phyloP scores from a whole-genome alignment of 1,140 invertebrate genomes.

The Scaptomyza pallida region DNA sequence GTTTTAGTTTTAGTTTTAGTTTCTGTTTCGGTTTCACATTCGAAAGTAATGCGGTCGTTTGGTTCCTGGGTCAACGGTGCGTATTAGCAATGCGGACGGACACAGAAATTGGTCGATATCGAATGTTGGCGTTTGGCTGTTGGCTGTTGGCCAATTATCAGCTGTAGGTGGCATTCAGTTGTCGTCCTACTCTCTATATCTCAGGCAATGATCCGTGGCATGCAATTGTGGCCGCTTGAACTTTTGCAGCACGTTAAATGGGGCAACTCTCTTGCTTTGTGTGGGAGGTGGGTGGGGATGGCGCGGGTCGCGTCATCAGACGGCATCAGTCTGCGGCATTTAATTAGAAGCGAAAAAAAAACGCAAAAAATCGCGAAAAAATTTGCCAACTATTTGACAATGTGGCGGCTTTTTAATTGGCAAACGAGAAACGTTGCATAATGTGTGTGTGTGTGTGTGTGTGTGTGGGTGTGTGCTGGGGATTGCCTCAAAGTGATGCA shows the following conservation, averaged over 20 bases:
- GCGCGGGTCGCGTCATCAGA: slow-evolving; percentile 6
- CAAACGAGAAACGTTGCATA: slow-evolving; percentile 37
- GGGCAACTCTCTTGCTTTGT: slow-evolving; percentile 5
- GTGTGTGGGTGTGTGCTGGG: too few species aligned
- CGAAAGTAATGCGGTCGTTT: slow-evolving; percentile 66
- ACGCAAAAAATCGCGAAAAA: slow-evolving; percentile 17
- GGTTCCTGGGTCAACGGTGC: slow-evolving; percentile 65
- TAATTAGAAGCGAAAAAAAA: slow-evolving; percentile 32
- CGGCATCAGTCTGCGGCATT: slow-evolving; percentile 18
- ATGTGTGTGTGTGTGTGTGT: too few species aligned
- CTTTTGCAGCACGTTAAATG: slow-evolving; percentile 27
- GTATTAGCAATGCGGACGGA: slow-evolving; percentile 64
- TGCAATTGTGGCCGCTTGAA: slow-evolving; percentile 46
- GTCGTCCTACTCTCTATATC: slow-evolving; percentile 29
- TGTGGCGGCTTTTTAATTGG: slow-evolving; percentile 61
- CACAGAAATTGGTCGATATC: slow-evolving; percentile 9
- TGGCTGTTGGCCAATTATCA: slow-evolving; percentile 55
- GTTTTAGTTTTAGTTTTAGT: slow-evolving; percentile 29
- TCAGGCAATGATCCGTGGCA: slow-evolving; percentile 34
- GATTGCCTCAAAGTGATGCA: slow-evolving; percentile 36
- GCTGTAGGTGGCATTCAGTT: slow-evolving; percentile 13
- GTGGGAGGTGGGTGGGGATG: too few species aligned
- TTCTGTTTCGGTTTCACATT: slow-evolving; percentile 33
- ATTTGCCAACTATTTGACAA: slow-evolving; percentile 52
- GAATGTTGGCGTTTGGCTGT: slow-evolving; percentile 44